Conservation (phyloP, 1,140 invertebrate genomes). For the Cecropterus lyciades region DNA sequence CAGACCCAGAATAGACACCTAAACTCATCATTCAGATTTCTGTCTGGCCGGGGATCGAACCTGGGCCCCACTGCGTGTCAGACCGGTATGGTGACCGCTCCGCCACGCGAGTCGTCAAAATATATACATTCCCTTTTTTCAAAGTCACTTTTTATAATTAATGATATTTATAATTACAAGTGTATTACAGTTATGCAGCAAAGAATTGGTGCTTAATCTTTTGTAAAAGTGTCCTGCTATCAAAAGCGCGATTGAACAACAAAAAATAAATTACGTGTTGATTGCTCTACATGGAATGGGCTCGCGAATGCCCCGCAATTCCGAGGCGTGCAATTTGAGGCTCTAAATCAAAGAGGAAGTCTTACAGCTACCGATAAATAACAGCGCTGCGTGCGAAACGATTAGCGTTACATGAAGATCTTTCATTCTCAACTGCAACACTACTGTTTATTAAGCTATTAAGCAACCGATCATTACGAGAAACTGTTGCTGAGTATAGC, state of each 20-base stretch:
- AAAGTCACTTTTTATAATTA: too few relatives aligned
- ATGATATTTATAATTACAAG: too few relatives aligned
- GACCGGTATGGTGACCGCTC: too few relatives aligned
- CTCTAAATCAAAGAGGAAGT: conserved; percentile 70
- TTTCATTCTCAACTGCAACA: conserved; percentile 44
- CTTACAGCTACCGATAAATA: conserved; percentile 77
- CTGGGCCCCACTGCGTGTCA: too few relatives aligned
- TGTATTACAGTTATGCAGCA: too few relatives aligned
- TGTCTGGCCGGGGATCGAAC: too few relatives aligned
- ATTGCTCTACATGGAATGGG: conserved; percentile 45
- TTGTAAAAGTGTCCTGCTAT: background rate
- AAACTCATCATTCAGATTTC: too few relatives aligned
- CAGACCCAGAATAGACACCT: too few relatives aligned
- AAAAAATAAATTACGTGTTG: conserved; percentile 58
- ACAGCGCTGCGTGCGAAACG: conserved; percentile 59
- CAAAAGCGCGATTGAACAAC: conserved; percentile 18
- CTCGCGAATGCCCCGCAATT: conserved; percentile 53
- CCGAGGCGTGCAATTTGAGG: conserved; percentile 71
- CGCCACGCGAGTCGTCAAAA: too few relatives aligned
- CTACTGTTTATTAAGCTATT: conserved; percentile 40
- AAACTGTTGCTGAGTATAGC: conserved; percentile 8
- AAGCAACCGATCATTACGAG: conserved; percentile 35
- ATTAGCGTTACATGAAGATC: conserved; percentile 70
- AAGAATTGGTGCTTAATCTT: background rate
- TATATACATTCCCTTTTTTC: too few relatives aligned